phyloP scores from a whole-genome alignment of 2,113 vertebrate species.

The Benitochromis conjunctus region DNA sequence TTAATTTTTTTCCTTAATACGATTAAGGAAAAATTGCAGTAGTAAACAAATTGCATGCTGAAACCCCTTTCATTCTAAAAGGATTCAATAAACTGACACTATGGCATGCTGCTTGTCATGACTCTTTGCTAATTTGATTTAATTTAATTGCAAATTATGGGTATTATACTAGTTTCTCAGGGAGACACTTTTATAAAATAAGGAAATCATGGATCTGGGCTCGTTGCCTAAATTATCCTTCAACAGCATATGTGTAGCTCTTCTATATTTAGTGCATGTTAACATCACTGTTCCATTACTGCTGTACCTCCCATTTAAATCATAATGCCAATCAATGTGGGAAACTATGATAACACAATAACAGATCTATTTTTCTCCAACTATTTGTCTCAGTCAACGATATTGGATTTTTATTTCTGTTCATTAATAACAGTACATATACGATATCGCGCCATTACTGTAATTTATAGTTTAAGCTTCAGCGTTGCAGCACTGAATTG shows the following conservation, averaged over 20 bases:
- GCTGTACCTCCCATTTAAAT: not conserved
- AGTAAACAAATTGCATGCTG: not conserved
- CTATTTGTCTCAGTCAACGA: not conserved
- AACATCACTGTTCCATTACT: not conserved
- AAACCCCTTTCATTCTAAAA: not conserved
- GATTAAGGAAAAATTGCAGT: not conserved
- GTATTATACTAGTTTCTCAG: fast-evolving
- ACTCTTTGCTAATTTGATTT: not conserved
- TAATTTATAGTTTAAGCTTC: not conserved
- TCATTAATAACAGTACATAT: not conserved
- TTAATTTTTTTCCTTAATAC: not conserved
- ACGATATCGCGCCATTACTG: not conserved
- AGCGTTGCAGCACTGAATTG: not conserved
- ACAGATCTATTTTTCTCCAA: not conserved
- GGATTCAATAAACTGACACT: not conserved
- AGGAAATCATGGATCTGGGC: conserved; percentile 26
- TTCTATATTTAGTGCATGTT: conserved; percentile 5
- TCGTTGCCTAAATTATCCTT: not conserved
- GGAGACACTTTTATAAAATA: not conserved
- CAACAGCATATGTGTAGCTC: not conserved
- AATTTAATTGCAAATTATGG: not conserved
- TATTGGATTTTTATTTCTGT: not conserved
- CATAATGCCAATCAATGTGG: not conserved
- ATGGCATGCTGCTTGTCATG: not conserved
- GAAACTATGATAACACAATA: not conserved